Conservation (phyloP, 92 coral and sea anemone species). For the Hydrozoanthus gracilis region DNA sequence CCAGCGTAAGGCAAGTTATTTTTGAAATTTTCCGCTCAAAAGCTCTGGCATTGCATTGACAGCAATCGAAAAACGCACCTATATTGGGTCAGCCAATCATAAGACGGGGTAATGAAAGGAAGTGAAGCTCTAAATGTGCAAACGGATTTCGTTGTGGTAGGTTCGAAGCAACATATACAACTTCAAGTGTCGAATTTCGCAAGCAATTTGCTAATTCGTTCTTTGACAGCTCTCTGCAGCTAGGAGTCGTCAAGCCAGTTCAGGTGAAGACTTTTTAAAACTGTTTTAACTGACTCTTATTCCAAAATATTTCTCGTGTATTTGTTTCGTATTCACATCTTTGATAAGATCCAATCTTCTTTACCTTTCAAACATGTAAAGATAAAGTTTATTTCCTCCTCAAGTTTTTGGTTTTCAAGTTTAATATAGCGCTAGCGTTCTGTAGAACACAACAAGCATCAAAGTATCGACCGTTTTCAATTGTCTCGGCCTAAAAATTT, state of each 20-base stretch:
- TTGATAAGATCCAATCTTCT: not conserved
- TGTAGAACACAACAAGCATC: no score
- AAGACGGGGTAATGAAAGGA: not conserved
- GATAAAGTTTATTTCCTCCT: not conserved
- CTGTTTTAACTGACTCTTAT: not conserved
- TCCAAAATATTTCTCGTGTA: not conserved
- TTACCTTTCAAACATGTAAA: not conserved
- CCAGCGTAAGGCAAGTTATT: not conserved
- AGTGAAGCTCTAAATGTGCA: not conserved
- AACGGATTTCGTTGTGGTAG: not conserved
- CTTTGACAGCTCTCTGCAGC: not conserved
- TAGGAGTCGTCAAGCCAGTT: not conserved
- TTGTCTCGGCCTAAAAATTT: no score
- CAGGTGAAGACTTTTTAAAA: conserved; percentile 4
- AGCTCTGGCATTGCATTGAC: not conserved
- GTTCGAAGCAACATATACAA: not conserved
- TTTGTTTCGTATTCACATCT: not conserved
- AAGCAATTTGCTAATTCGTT: not conserved
- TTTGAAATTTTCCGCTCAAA: not conserved
- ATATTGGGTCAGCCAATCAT: no score
- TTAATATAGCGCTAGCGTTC: not conserved
- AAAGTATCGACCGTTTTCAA: no score
- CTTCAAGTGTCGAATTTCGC: not conserved
- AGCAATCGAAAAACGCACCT: no score
- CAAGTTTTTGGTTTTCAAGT: not conserved